Evolutionary conservation across 2,888 invertebrate species (phyloP).

Genomic region (Aphodius granarius): DNA sequence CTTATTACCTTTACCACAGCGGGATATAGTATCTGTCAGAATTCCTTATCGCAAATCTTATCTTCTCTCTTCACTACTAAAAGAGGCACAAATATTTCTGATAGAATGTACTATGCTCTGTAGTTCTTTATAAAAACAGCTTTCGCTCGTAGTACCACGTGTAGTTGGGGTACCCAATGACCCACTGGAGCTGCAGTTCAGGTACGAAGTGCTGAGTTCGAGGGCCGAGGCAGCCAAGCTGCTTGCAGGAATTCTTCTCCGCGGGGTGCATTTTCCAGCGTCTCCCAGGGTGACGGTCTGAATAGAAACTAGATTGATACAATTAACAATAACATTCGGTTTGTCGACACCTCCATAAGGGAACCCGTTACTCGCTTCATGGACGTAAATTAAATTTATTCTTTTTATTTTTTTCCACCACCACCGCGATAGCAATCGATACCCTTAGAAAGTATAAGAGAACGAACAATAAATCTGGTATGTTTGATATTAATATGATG

Average conservation of each 20-base stretch:
- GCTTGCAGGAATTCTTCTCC: conserved; percentile 33
- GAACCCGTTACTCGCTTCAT: conserved; percentile 25
- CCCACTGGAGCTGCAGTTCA: neutral
- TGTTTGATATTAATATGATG: too few relatives aligned
- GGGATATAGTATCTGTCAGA: neutral
- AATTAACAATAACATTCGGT: conserved; percentile 48
- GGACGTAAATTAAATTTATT: conserved; percentile 25
- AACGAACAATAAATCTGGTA: too few relatives aligned
- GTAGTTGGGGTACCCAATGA: conserved; percentile 1
- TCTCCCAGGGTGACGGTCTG: conserved; percentile 42
- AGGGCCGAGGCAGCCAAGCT: neutral
- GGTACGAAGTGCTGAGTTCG: neutral
- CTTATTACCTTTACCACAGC: neutral
- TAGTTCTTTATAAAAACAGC: too few relatives aligned
- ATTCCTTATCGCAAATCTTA: neutral
- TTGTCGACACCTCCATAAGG: conserved; percentile 43
- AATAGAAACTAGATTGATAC: conserved; percentile 49
- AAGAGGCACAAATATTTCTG: neutral
- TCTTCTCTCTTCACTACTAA: neutral
- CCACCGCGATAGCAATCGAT: too few relatives aligned
- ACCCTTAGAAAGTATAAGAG: too few relatives aligned
- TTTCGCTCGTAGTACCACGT: neutral
- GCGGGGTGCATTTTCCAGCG: conserved; percentile 42
- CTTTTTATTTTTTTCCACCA: conserved; percentile 11
- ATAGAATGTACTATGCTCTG: too few relatives aligned